Percentiles rank a stretch among this genome's conserved stretches.
phyloP scores from a whole-genome alignment of 2,888 invertebrate species.

The Marasmarcha lunaedactyla region DNA sequence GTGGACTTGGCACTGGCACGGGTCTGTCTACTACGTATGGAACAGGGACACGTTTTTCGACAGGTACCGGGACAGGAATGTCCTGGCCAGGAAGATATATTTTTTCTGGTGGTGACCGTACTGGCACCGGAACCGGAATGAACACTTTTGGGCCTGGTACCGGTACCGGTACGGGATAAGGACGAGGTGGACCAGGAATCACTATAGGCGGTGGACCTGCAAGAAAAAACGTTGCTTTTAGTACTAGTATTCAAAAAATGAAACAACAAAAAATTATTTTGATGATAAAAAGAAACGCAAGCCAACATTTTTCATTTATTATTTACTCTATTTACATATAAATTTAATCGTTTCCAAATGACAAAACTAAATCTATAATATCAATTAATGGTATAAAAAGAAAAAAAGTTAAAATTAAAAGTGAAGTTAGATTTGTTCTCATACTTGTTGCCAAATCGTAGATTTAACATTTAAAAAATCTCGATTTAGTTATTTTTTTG shows the following conservation, averaged over 20 bases:
- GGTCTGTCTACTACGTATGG: slow-evolving; percentile 19
- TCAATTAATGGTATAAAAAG: too few species aligned
- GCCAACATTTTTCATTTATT: too few species aligned
- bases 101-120: slow-evolving; percentile 30
- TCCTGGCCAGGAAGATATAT: slow-evolving; percentile 28
- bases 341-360: too few species aligned
- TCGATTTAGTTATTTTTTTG: too few species aligned
- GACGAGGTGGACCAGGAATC: slow-evolving; percentile 45
- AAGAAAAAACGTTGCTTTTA: slow-evolving; percentile 4
- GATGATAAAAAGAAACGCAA: too few species aligned
- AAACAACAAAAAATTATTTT: slow-evolving; percentile 2
- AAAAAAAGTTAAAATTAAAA: too few species aligned
- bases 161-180: slow-evolving; percentile 39
- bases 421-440: too few species aligned
- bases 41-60: slow-evolving; percentile 17
- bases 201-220: slow-evolving; percentile 41
- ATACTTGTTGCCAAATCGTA: too few species aligned
- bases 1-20: slow-evolving; percentile 12
- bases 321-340: too few species aligned
- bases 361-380: too few species aligned
- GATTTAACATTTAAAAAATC: too few species aligned
- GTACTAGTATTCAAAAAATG: neutral
- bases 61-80: slow-evolving; percentile 28
- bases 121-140: slow-evolving; percentile 35
- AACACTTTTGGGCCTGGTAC: slow-evolving; percentile 27